Base-by-base conservation (phyloP, 2,797 vertebrate genomes). In the Esox masquinongy region DNA sequence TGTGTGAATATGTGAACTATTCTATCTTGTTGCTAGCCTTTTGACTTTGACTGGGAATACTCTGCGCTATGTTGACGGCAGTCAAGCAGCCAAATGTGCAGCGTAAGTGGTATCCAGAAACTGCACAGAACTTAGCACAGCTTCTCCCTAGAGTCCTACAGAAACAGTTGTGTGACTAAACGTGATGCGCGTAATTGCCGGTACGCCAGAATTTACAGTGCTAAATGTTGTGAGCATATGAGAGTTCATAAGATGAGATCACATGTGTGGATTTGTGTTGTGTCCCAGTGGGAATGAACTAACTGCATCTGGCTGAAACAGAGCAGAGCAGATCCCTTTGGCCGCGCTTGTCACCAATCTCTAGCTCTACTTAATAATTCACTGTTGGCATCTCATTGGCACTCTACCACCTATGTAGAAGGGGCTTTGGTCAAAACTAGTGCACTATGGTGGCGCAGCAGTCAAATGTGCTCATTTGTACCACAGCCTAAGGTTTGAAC, bases 221-320 rank as follows among this genome's bases (percentile, higher is more conserved):
- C 26, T 16, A 51, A 29, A 31, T 56, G 70, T 11, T 74, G 64
- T 74, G 64, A 68, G 2, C 19, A 51, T 19, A 39, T 17, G 56
- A 47, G 29, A 26, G 63, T 19, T n/a, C 59, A 34, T 19, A 72
- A 31, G 29, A 67, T 72, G 59, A 77, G 59, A 72, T 72, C 69
- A 71, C 70, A 24, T 31, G 71, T 68, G 51, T 75, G 17, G 49
- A 6, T 73, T 43, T 73, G 16, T 73, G 26, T 31, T 1, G 16
- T 6, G 29, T 7, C 67, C 43, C 47, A 24, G 56, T 63, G 17
- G 70, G 34, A 68, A 47, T 47, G 43, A 36, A 5, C 7, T 4
- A 50, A 50, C 69, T 26, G 14, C 8, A n/a, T 50, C 43, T 29
- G 24, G 24, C 68, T 70, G 24, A 70, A 50, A 31, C 69, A 50